Evolutionary conservation across 2,888 invertebrate genomes (phyloP).

Genomic region (Rhingia campestris): DNA sequence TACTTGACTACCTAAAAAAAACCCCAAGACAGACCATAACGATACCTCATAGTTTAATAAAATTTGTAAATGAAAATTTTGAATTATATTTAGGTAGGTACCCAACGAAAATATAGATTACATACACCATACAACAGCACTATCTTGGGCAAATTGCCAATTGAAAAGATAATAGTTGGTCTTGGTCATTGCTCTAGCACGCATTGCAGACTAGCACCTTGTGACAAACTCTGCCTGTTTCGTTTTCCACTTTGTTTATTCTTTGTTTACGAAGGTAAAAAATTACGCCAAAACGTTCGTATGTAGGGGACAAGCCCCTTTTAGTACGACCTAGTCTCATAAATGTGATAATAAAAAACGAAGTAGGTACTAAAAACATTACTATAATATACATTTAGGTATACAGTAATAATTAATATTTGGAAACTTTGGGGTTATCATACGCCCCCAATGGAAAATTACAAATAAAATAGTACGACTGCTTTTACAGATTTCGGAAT

Average conservation of each 20-base stretch:
- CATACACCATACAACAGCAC: conserved; percentile 16
- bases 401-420: too few species aligned
- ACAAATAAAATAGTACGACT: background rate
- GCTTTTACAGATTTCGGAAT: too few species aligned
- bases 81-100: background rate
- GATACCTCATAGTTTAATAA: background rate
- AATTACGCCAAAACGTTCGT: background rate
- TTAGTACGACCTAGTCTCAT: background rate
- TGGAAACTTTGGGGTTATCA: background rate
- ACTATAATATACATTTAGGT: background rate
- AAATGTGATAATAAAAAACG: too few species aligned
- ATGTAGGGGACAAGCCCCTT: conserved; percentile 6
- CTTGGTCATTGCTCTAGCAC: conserved; percentile 31
- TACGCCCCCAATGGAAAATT: background rate
- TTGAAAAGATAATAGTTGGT: conserved; percentile 31
- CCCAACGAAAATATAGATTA: background rate
- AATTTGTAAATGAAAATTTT: background rate
- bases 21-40: background rate
- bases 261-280: background rate
- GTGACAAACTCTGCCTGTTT: background rate
- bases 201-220: conserved; percentile 8
- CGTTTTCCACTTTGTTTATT: background rate
- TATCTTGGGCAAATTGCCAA: conserved; percentile 45
- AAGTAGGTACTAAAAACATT: too few species aligned
- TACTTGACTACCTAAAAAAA: conserved; percentile 5